These are phyloP conservation scores for Asobara japonica DNA, from an alignment of 1,140 invertebrate species.

Conservation along the genomic window DNA sequence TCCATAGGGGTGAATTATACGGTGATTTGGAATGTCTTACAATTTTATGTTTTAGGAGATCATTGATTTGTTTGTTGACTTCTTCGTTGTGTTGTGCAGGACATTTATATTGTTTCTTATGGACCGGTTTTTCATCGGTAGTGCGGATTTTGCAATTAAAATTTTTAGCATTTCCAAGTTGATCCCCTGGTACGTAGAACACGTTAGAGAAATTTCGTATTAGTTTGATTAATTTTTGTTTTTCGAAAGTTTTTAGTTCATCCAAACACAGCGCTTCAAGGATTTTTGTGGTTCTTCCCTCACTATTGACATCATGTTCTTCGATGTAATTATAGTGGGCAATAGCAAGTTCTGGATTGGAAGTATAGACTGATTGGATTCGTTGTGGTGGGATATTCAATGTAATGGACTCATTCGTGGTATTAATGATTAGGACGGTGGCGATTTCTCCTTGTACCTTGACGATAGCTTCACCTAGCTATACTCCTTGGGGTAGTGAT, in stretches of 20 bases:
- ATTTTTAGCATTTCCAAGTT: background rate
- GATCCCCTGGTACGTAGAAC: conserved; percentile 18
- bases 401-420: background rate
- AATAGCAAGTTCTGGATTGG: no score
- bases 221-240: background rate
- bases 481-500: background rate
- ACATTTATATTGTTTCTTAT: conserved; percentile 15
- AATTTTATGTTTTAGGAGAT: background rate
- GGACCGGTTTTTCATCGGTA: conserved; percentile 8
- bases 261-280: background rate
- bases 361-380: background rate
- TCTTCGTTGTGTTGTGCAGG: background rate
- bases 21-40: background rate
- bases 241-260: no score
- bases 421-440: background rate
- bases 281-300: background rate
- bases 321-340: background rate
- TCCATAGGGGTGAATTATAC: conserved; percentile 13
- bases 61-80: background rate
- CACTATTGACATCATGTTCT: background rate
- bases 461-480: background rate
- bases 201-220: background rate
- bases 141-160: background rate
- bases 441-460: background rate
- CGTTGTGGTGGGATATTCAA: background rate